Percentiles rank a stretch among this genome's conserved stretches.
Conservation (phyloP, 2,888 invertebrate genomes). For the Ommatoiulus sabulosus region DNA sequence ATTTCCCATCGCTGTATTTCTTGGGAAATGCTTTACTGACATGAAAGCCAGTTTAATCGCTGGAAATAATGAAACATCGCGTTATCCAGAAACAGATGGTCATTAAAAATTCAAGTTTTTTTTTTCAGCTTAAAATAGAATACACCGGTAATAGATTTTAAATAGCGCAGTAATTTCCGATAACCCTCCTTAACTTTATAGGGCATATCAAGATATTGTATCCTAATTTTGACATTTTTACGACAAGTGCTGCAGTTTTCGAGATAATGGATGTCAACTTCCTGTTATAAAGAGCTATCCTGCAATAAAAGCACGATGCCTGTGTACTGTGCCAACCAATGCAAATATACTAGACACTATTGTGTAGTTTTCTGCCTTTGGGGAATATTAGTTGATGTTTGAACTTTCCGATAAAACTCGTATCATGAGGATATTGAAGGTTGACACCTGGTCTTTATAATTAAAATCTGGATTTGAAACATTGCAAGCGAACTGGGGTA, state of each 20-base stretch:
- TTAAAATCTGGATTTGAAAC: too few relatives aligned
- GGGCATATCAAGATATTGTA: constrained; percentile 23
- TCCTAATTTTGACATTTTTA: constrained; percentile 21
- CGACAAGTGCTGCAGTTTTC: constrained; percentile 21
- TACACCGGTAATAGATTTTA: not conserved
- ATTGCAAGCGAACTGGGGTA: too few relatives aligned
- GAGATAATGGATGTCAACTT: constrained; percentile 11
- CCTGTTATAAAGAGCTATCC: not conserved
- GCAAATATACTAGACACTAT: too few relatives aligned
- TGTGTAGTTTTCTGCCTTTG: too few relatives aligned
- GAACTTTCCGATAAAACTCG: too few relatives aligned
- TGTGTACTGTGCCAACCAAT: not conserved
- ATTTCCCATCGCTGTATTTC: too few relatives aligned
- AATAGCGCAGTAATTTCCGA: not conserved
- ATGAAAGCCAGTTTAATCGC: too few relatives aligned
- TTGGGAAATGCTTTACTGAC: too few relatives aligned
- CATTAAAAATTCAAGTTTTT: not conserved
- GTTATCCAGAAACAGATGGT: not conserved
- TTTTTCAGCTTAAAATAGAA: constrained; percentile 14
- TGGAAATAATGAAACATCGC: constrained; percentile 22
- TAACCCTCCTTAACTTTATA: not conserved
- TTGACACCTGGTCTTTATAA: too few relatives aligned
- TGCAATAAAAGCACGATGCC: not conserved
- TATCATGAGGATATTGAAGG: too few relatives aligned
- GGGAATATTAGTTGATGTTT: too few relatives aligned